Evolutionary conservation across 2,113 vertebrate genomes (phyloP), one percentile per base, ranked within the genome.

Genomic region (Diglossa brunneiventris): DNA sequence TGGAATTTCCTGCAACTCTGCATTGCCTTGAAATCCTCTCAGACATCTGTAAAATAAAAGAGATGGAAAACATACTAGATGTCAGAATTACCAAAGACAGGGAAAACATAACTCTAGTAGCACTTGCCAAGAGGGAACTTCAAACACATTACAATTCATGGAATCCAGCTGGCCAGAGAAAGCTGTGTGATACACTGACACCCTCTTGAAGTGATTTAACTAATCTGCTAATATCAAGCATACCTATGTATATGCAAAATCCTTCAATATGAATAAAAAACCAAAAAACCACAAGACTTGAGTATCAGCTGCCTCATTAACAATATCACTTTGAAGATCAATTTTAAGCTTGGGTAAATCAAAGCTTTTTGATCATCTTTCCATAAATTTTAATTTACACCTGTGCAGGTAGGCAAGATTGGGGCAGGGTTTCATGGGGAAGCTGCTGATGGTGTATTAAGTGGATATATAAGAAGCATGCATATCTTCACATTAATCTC

Each of bases 241-340:
- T 47, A 72, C 70, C 64, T 79, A 64, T 52, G 47, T 41, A 35
- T 79, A 92, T 49, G 85, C 73, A 96, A 95, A 92, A 58, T 20
- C 52, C 50, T 92, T 79, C 72, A 83, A 56, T 66, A 82, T 13
- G 42, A 95, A 91, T 27, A 23, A 64, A 87, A 87, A 90, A 89
- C 44, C 67, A 90, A 81, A 68, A 90, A 77, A 12, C 24, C 84
- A 79, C 64, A 91, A 39, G 50, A 80, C 21, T 72, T 50, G 46
- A 63, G 0, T 77, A 92, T 89, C 94, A 93, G 61, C 72, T 74
- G 69, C 77, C 83, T 96, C 73, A 86, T 97, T 96, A 96, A 74
- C 75, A 49, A 77, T 30, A 39, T 77, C n/a, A 62, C 90, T 97
- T 96, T 96, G 89, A 97, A 95, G 87, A 96, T 49, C 92, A 89